Evolutionary conservation across 2,888 invertebrate genomes (phyloP), one percentile per base, ranked within the genome.

Genomic region (Tenthredo mesomela): DNA sequence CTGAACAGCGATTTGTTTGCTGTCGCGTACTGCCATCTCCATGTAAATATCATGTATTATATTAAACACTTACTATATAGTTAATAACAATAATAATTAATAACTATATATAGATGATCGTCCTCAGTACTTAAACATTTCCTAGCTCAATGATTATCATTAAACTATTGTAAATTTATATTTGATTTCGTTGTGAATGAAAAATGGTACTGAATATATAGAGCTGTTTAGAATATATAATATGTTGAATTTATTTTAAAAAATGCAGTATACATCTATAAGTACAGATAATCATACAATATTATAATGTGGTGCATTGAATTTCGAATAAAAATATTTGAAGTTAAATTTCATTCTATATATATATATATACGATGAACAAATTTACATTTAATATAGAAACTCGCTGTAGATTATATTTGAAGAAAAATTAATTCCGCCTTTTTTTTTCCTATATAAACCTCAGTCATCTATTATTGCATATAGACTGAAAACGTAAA

Each of bases 21-120:
- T 82, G 82, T 82, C 43, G 43, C 67, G 33, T 67, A 82, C 82
- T 82, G 82, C 82, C 82, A 82, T 82, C 70, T 82, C 82, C 67
- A 47, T 82, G 82, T 82, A 82, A 82, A 82, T 82, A 82, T 67
- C 82, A 82, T 82, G 82, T 82, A 82, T 80, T 80, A 80, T 70
- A 82, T 61, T 70, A 61, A 40, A 61, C 33, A 82, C 33, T 15
- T 67, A 70, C n/a, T 50, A 43, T 50, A 43, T 65, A 47, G 37
- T 67, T 47, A 33, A 47, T 82, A 82, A 82, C 67, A 82, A 65
- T 80, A 80, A 61, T 40, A 33, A 80, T 65, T 82, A 25, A 82
- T 47, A 65, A 65, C 37, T 33, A 58, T 80, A 65, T 33, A 58
- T 80, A 65, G 82, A 67, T 61, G 61, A 80, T 61, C 61, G 37